Evolutionary conservation across 1,140 invertebrate genomes (phyloP), one percentile per base, ranked within the genome.

Genomic region (Alviniconcha marisindica): DNA sequence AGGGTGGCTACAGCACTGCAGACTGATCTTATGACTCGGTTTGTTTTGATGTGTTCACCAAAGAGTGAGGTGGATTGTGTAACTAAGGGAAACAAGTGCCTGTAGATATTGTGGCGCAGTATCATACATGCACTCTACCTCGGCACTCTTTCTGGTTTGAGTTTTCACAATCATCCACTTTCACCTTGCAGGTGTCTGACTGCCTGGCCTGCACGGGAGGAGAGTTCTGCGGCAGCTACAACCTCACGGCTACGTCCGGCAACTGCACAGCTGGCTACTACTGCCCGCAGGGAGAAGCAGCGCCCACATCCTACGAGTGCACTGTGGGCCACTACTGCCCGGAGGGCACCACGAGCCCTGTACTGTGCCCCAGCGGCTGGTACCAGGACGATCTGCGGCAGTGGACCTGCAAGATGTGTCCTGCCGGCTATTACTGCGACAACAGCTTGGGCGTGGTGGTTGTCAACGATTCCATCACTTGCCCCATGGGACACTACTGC

Each of bases 361-460:
- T 88, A 0, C 85, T 92, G n/a, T 92, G 91, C 86, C 91, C 91
- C 7, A 91, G 89, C 76, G 91, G 91, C 51, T 87, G 63, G 38
- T 92, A 89, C 84, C 91, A 92, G 60, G 90, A 91, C 66, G 56
- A 88, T 33, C 74, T 78, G 28, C 88, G 89, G 21, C 88, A 91
- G 77, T 84, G 77, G 18, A 71, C 82, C n/a, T 92, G 92, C 79
- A 89, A 91, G 40, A 76, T 83, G 10, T 92, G 92, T 77, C 90
- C 91, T 12, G 83, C 54, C 12, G 92, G 92, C 0, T 92, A 92
- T 84, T 92, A 86, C 83, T 92, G 91, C 85, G 91, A 92, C 83
- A 92, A 91, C 84, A 91, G 88, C 71, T 44, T 74, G 38, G 91
- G 91, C 12, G 86, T 92, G 1, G 91, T 92, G 0, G 85, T 87